Evolutionary conservation across 2,797 vertebrate species (phyloP), one percentile per base, ranked within the genome.

Genomic region (Zenarchopterus dispar): DNA sequence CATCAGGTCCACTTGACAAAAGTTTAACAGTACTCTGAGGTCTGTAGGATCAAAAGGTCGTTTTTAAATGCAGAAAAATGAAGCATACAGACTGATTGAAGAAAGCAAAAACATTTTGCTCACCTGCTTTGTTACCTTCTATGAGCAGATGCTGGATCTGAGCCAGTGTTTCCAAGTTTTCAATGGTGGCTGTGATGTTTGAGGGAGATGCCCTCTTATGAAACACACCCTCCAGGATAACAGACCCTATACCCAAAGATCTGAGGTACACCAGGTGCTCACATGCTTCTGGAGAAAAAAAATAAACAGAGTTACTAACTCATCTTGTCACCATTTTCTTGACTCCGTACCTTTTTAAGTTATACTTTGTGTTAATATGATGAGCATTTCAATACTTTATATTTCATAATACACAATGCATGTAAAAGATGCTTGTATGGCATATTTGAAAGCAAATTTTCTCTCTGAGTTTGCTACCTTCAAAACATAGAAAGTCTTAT

Each of bases 181-280:
- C 56, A 21, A 68, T 53, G 0, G 78, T 42, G 1, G 31, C 58
- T 8, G 62, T 89, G 60, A 89, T 21, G 53, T 91, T 91, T 39
- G 66, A 18, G 11, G 67, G 42, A 36, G 87, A 78, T 0, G 1
- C 1, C 2, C 67, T 47, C 36, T 81, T 76, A 8, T 47, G 55
- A 42, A 92, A 91, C 52, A 93, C 48, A 8, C 87, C 89, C 50
- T 91, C 77, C 80, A 95, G 75, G 52, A 95, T 90, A 5, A 95
- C 55, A 15, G 87, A 86, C 0, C 91, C 88, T 1, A 92, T 60
- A 13, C 91, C 84, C 75, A 94, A 60, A 18, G 85, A 90, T 67
- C 62, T 87, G 31, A 95, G 68, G 78, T 91, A 87, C 1, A 83
- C 81, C 10, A 95, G 77, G 31, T 58, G 85, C 17, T 89, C 72